Evolutionary conservation across 2,797 vertebrate genomes (phyloP).

Genomic region (Enteromius fasciolatus): DNA sequence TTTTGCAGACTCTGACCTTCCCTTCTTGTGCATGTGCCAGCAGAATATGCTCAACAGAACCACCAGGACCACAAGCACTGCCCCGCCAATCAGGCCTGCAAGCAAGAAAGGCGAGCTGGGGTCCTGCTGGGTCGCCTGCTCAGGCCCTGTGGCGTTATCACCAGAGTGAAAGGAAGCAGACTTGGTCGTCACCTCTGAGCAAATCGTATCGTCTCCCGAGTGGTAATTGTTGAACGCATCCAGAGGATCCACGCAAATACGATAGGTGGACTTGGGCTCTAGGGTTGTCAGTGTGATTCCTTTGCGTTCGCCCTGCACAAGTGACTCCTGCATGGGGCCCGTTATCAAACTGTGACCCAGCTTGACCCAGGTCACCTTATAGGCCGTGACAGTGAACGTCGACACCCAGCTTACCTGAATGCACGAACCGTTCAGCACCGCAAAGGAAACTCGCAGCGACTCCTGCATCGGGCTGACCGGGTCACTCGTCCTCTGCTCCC

Average conservation of each 20-base stretch:
- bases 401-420: conserved; percentile 91
- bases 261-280: conserved; percentile 88
- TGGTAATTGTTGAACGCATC: conserved; percentile 88
- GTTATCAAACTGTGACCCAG: conserved; percentile 90
- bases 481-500: conserved; percentile 73
- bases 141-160: conserved; percentile 84
- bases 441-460: conserved; percentile 82
- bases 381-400: conserved; percentile 84
- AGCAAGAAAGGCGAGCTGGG: conserved; percentile 86
- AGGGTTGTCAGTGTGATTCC: conserved; percentile 85
- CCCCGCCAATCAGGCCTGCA: conserved; percentile 89
- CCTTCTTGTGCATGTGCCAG: conserved; percentile 94
- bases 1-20: conserved; percentile 84
- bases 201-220: conserved; percentile 85
- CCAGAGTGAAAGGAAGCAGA: conserved; percentile 74
- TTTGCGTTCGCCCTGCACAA: conserved; percentile 86
- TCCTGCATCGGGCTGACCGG: conserved; percentile 70
- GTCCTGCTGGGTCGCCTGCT: conserved; percentile 88
- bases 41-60: conserved; percentile 83
- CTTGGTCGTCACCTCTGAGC: conserved; percentile 88
- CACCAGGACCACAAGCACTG: conserved; percentile 87
- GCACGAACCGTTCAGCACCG: conserved; percentile 86
- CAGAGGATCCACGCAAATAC: conserved; percentile 90
- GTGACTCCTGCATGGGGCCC: conserved; percentile 87
- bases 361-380: conserved; percentile 92